A percentile compares a stretch with the other conserved stretches of the same genome.
Evolutionary conservation across 2,888 invertebrate species (phyloP).

Genomic region (Drosophila imparisetae): DNA sequence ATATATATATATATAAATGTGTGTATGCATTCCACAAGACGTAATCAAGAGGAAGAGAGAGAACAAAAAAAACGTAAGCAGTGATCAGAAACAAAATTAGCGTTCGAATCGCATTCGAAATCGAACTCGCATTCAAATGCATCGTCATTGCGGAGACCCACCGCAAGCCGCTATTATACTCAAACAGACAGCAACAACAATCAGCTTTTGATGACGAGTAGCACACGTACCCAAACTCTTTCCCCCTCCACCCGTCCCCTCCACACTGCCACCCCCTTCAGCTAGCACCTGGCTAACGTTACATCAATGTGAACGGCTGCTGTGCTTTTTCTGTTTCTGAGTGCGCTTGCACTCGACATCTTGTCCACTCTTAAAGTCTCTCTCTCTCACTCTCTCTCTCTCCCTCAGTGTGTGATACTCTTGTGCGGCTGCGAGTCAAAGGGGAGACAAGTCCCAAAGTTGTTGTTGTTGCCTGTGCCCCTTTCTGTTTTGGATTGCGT

Average conservation of each 20-base stretch:
- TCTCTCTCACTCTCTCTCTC: conserved; percentile 14
- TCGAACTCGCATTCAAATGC: conserved; percentile 71
- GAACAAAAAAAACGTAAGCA: conserved; percentile 25
- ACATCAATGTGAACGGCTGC: conserved; percentile 67
- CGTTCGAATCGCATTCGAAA: conserved; percentile 61
- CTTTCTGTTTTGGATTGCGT: conserved; percentile 65
- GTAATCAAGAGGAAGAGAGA: conserved; percentile 10
- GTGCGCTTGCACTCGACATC: conserved; percentile 52
- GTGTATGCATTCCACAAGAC: conserved; percentile 6
- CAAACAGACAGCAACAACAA: conserved; percentile 55
- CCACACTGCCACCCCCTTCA: neutral
- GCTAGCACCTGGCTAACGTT: conserved; percentile 72
- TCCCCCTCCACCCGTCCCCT: neutral
- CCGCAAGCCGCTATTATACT: conserved; percentile 76
- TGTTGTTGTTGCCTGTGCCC: conserved; percentile 44
- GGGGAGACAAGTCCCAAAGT: conserved; percentile 37
- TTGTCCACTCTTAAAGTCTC: conserved; percentile 10
- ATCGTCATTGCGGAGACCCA: conserved; percentile 75
- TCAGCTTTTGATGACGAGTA: conserved; percentile 59
- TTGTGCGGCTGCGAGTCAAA: conserved; percentile 38
- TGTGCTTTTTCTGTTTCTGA: conserved; percentile 43
- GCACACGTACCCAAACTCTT: conserved; percentile 41
- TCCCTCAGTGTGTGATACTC: conserved; percentile 18
- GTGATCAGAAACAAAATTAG: conserved; percentile 68
- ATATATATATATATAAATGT: neutral